phyloP scores from a whole-genome alignment of 23 tunicate species.

The Trididemnum miniatum region DNA sequence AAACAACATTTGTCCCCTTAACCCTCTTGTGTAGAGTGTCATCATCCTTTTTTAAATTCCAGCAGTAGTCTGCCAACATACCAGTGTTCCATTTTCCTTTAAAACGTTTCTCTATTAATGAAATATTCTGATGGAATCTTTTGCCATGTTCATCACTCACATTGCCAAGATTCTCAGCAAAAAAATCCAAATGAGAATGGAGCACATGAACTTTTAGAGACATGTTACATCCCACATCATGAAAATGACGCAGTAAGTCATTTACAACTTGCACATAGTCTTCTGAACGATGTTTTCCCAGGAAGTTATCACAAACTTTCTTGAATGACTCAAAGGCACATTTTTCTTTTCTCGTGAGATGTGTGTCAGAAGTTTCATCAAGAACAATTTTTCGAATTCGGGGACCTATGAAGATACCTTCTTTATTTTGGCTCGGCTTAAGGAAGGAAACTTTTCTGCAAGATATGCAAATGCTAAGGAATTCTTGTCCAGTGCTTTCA shows the following conservation, averaged over 20 bases:
- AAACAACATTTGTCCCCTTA: neutral
- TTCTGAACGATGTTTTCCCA: neutral
- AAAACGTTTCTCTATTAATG: no score
- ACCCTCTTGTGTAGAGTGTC: neutral
- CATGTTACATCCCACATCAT: no score
- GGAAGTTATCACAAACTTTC: no score
- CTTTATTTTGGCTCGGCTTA: neutral
- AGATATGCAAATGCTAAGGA: no score
- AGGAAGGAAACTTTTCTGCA: neutral
- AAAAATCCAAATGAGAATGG: neutral
- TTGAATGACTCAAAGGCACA: neutral
- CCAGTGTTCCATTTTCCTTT: no score
- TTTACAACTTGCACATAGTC: neutral
- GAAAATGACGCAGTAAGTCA: neutral
- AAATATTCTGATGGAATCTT: no score
- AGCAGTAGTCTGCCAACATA: no score
- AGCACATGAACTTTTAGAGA: neutral
- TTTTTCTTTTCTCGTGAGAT: neutral
- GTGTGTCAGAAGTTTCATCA: neutral
- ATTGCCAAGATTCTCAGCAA: neutral
- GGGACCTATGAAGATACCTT: neutral
- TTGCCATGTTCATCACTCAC: no score
- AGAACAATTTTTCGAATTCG: neutral
- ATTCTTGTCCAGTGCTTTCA: neutral
- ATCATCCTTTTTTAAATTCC: no score